Evolutionary conservation across 2,888 invertebrate genomes (phyloP).

Genomic region (Odontocerum albicorne): DNA sequence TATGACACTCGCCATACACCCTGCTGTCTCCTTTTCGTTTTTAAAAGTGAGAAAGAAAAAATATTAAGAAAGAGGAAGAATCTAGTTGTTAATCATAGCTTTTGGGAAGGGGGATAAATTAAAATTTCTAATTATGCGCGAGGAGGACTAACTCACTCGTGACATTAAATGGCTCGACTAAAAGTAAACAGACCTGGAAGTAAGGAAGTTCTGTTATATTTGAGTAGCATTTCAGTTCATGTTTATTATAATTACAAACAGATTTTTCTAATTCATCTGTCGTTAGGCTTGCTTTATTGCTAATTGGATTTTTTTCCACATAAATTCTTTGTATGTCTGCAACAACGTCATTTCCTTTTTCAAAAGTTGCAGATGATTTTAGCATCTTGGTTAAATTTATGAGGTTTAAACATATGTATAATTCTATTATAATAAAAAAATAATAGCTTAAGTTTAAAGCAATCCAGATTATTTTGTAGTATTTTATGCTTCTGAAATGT

Average conservation of each 20-base stretch:
- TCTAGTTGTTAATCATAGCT: constrained; percentile 11
- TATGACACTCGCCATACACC: constrained; percentile 26
- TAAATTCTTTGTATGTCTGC: too few species aligned
- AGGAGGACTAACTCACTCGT: constrained; percentile 25
- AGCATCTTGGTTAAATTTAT: too few species aligned
- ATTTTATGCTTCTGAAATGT: too few species aligned
- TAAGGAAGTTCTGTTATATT: constrained; percentile 12
- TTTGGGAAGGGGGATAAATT: constrained; percentile 11
- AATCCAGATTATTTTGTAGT: too few species aligned
- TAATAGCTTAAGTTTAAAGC: too few species aligned
- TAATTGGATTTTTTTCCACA: too few species aligned
- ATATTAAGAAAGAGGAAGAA: not conserved
- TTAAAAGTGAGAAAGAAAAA: not conserved
- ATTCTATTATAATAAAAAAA: too few species aligned
- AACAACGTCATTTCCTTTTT: too few species aligned
- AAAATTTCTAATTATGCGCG: constrained; percentile 29
- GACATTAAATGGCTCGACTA: constrained; percentile 28
- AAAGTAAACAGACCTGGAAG: constrained; percentile 27
- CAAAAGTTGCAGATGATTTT: too few species aligned
- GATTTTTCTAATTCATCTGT: too few species aligned
- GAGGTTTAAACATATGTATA: too few species aligned
- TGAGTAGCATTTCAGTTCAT: constrained; percentile 7
- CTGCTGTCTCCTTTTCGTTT: not conserved
- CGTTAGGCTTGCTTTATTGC: too few species aligned
- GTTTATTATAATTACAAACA: constrained; percentile 17